Conservation (phyloP, 2,797 vertebrate genomes). For the Darevskia mixta region DNA sequence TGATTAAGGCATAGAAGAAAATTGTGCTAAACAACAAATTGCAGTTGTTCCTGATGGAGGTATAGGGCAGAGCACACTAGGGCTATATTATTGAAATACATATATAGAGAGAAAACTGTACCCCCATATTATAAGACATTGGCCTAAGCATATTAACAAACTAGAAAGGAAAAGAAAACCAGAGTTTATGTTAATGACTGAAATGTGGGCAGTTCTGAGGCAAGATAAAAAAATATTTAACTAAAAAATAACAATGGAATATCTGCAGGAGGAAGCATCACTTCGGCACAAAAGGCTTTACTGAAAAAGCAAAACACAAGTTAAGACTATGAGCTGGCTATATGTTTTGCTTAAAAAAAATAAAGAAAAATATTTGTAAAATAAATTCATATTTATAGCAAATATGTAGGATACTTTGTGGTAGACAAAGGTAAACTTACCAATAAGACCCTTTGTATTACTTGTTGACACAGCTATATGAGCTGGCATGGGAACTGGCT, state of each 20-base stretch:
- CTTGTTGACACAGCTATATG: conserved; percentile 87
- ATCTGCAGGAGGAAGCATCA: not conserved
- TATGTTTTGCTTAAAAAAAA: conserved; percentile 13
- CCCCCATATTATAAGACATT: not conserved
- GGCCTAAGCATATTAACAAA: not conserved
- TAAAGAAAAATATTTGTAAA: conserved; percentile 40
- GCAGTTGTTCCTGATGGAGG: not conserved
- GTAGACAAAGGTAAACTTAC: conserved; percentile 81
- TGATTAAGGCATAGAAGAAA: conserved; percentile 16
- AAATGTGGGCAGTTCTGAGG: conserved; percentile 39
- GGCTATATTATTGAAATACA: not conserved
- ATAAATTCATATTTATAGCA: not conserved
- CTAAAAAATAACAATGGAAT: not conserved
- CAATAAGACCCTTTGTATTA: conserved; percentile 85
- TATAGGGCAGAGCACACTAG: not conserved
- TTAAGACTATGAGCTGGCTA: not conserved
- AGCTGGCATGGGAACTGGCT: conserved; percentile 83
- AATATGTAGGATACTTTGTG: conserved; percentile 20
- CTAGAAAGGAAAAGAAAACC: not conserved
- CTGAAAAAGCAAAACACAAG: conserved; percentile 28
- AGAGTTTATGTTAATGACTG: not conserved
- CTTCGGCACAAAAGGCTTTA: not conserved
- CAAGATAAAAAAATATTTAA: conserved; percentile 40
- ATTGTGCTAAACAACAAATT: not conserved
- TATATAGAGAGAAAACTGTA: not conserved